Conservation (phyloP, 2,797 vertebrate species). For the Clamator glandarius region DNA sequence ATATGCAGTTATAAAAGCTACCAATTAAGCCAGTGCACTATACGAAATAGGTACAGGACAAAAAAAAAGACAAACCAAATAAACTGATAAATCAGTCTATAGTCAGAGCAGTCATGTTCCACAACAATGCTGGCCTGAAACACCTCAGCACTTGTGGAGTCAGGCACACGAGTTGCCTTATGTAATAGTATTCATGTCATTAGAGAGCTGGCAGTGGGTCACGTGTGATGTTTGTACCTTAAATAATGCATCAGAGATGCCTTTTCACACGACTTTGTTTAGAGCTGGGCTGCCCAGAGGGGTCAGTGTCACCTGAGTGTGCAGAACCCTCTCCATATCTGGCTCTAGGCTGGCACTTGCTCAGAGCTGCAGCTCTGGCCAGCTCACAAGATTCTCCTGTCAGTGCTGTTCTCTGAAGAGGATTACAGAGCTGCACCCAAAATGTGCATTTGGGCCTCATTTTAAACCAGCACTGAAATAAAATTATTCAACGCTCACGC, state of each 20-base stretch:
- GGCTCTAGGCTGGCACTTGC: not conserved
- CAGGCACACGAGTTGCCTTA: slow-evolving; percentile 42
- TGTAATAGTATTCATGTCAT: slow-evolving; percentile 38
- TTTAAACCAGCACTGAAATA: not conserved
- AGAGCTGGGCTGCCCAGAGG: not conserved
- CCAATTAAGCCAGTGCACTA: not conserved
- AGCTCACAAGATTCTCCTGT: not conserved
- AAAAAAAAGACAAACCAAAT: not conserved
- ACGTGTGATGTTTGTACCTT: not conserved
- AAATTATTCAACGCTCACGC: not conserved
- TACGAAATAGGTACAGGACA: not conserved
- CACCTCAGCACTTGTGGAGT: not conserved
- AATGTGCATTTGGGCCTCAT: not conserved
- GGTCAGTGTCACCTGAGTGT: not conserved
- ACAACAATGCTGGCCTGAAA: not conserved
- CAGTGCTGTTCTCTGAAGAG: not conserved
- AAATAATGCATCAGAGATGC: slow-evolving; percentile 43
- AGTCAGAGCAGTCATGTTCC: not conserved
- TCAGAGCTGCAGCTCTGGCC: not conserved
- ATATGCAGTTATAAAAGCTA: not conserved
- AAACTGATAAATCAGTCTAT: not conserved
- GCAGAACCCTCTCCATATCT: not conserved
- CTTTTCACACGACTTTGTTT: not conserved
- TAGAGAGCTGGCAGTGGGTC: slow-evolving; percentile 12
- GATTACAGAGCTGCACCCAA: not conserved